Percentiles rank a stretch among this genome's conserved stretches.
These are phyloP conservation scores for Pachydiplax longipennis DNA, from an alignment of 2,888 invertebrate genomes.

Conservation along the genomic window DNA sequence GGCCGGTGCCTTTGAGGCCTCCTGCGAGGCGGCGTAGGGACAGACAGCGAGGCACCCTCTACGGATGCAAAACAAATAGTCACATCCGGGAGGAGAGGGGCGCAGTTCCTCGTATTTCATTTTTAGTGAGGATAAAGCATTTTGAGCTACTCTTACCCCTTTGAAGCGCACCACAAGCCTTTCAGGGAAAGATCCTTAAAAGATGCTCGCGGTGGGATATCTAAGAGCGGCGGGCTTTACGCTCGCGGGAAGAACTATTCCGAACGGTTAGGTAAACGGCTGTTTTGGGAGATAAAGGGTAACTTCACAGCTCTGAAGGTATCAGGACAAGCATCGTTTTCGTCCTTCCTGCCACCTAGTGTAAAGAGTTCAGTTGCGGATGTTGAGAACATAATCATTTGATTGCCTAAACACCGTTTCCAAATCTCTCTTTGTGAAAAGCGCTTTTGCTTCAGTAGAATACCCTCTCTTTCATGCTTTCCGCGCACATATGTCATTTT, in stretches of 20 bases:
- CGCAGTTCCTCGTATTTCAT: slow-evolving; percentile 19
- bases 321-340: no score
- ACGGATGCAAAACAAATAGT: slow-evolving; percentile 31
- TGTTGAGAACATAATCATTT: no score
- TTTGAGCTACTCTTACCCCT: neutral
- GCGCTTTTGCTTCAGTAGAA: no score
- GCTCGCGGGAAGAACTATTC: neutral
- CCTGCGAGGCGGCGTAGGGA: neutral
- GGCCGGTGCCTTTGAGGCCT: neutral
- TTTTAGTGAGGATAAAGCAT: slow-evolving; percentile 21
- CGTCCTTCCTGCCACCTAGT: no score
- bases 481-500: no score
- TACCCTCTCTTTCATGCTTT: no score
- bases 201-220: neutral
- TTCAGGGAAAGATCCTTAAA: neutral
- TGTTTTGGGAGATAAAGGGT: neutral
- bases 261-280: neutral
- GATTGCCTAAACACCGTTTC: no score
- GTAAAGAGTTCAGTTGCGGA: no score
- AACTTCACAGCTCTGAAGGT: no score
- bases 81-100: slow-evolving; percentile 10
- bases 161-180: neutral
- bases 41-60: slow-evolving; percentile 40
- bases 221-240: neutral
- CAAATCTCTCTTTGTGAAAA: no score